These are phyloP conservation scores for Pipistrellus pygmaeus DNA, from an alignment of 2,797 vertebrate genomes.

Conservation along the genomic window DNA sequence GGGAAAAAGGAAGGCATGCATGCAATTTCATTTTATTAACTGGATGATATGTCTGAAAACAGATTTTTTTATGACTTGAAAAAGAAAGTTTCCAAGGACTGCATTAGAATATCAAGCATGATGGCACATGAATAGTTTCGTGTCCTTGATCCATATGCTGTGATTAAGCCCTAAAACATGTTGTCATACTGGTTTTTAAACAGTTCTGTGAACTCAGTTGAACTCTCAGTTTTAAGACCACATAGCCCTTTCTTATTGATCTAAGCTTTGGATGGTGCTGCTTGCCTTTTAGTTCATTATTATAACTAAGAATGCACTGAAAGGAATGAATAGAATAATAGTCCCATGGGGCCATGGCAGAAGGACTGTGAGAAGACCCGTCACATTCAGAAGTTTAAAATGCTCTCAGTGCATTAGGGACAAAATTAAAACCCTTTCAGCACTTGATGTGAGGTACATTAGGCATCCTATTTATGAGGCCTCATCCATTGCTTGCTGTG, in stretches of 20 bases:
- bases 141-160: conserved; percentile 44
- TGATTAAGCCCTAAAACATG: conserved; percentile 56
- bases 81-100: conserved; percentile 72
- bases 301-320: conserved; percentile 12
- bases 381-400: conserved; percentile 59
- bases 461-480: conserved; percentile 54
- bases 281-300: conserved; percentile 66
- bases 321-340: conserved; percentile 43
- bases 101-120: conserved; percentile 60
- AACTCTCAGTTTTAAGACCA: conserved; percentile 55
- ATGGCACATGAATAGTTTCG: conserved; percentile 12
- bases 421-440: conserved; percentile 76
- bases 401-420: conserved; percentile 61
- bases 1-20: conserved; percentile 52
- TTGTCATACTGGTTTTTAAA: conserved; percentile 51
- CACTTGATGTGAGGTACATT: conserved; percentile 67
- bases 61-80: conserved; percentile 68
- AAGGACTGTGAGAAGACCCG: conserved; percentile 14
- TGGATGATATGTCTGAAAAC: conserved; percentile 72
- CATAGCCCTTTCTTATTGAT: conserved; percentile 54
- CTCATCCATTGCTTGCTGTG: not conserved
- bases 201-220: conserved; percentile 40
- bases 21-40: conserved; percentile 81
- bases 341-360: not conserved
- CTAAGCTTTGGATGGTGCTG: not conserved